A percentile compares a stretch with the other conserved stretches of the same genome.
These are phyloP conservation scores for Vombatus ursinus DNA, from an alignment of 2,113 vertebrate genomes.

Conservation along the genomic window DNA sequence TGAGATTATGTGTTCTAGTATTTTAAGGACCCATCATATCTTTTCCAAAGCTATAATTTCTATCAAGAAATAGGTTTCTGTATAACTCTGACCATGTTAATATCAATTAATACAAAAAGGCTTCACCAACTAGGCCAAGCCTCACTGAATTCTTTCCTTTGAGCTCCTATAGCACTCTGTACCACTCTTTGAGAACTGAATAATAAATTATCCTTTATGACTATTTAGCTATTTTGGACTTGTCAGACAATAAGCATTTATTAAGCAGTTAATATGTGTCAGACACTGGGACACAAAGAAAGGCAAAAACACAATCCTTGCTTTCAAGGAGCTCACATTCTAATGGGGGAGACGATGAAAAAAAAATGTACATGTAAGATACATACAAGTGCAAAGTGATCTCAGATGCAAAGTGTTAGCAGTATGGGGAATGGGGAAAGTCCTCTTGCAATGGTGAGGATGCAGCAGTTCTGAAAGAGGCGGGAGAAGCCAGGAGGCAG, in stretches of 20 bases:
- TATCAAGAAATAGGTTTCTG: not conserved
- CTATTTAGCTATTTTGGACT: not conserved
- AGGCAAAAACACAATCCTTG: not conserved
- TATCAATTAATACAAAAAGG: not conserved
- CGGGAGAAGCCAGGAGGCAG: not conserved
- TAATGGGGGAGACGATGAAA: not conserved
- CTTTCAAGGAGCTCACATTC: not conserved
- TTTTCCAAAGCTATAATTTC: not conserved
- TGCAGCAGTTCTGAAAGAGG: not conserved
- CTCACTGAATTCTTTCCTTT: not conserved
- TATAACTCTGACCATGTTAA: not conserved
- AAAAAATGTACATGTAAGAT: not conserved
- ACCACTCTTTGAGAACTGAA: not conserved
- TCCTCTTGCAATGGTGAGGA: too few species aligned
- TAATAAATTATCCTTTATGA: not conserved
- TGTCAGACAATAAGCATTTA: not conserved
- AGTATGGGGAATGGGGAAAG: not conserved
- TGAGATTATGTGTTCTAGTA: too few species aligned
- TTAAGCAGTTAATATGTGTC: not conserved
- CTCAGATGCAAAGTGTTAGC: not conserved
- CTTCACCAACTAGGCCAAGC: not conserved
- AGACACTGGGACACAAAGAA: not conserved
- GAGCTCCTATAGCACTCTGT: not conserved
- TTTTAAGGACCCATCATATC: not conserved
- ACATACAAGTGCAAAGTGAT: not conserved